Percentiles rank a stretch among this genome's conserved stretches.
These are phyloP conservation scores for Napeogenes sylphis DNA, from an alignment of 2,888 invertebrate species.

Conservation along the genomic window DNA sequence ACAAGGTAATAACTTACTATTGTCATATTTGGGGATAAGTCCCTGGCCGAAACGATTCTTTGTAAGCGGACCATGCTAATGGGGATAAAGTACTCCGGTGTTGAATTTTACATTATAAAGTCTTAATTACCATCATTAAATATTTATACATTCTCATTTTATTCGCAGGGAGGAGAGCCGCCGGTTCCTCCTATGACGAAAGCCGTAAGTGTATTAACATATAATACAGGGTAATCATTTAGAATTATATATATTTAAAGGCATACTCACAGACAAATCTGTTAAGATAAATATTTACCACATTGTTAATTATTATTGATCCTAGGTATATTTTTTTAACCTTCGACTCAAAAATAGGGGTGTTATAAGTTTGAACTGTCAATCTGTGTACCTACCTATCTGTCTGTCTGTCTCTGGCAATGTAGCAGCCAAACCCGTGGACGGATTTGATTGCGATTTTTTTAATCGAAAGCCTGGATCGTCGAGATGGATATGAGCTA, in stretches of 20 bases:
- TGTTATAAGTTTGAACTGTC: too few species aligned
- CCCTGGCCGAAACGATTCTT: not conserved
- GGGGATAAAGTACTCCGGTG: not conserved
- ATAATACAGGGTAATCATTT: not conserved
- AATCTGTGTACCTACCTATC: too few species aligned
- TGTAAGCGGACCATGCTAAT: not conserved
- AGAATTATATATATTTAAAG: not conserved
- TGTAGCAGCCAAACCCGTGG: too few species aligned
- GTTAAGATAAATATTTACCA: too few species aligned
- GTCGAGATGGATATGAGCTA: too few species aligned
- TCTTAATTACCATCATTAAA: not conserved
- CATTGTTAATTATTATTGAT: too few species aligned
- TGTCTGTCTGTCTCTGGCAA: too few species aligned
- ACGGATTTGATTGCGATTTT: too few species aligned
- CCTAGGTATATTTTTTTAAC: too few species aligned
- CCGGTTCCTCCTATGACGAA: slow-evolving; percentile 56
- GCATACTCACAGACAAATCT: too few species aligned
- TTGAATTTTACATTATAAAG: not conserved
- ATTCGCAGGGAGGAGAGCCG: slow-evolving; percentile 53
- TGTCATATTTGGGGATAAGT: not conserved
- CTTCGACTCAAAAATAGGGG: too few species aligned
- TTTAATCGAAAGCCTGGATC: too few species aligned
- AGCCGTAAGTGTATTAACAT: slow-evolving; percentile 52
- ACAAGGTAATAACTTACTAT: not conserved
- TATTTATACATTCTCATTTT: slow-evolving; percentile 6